A percentile compares a stretch with the other conserved stretches of the same genome.
These are phyloP conservation scores for Scaptomyza caliginosa DNA, from an alignment of 2,888 invertebrate genomes.

Conservation along the genomic window DNA sequence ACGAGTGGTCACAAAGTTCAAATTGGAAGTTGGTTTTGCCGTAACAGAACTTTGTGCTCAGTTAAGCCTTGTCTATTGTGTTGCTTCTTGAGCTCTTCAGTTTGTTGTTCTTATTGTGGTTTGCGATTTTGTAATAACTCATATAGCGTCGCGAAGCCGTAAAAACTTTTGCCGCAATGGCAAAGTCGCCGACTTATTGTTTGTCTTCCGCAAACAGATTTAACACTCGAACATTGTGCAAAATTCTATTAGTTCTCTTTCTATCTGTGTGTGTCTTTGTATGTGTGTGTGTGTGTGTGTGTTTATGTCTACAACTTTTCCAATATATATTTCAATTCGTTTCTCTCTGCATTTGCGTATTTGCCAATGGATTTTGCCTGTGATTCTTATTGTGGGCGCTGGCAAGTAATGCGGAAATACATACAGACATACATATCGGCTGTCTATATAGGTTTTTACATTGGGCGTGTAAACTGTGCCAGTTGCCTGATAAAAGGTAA, in stretches of 20 bases:
- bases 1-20: constrained; percentile 38
- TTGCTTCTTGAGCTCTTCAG: constrained; percentile 8
- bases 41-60: constrained; percentile 32
- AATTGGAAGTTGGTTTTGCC: constrained; percentile 15
- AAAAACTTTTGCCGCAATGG: constrained; percentile 35
- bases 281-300: neutral
- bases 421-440: constrained; percentile 16
- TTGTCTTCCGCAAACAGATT: constrained; percentile 66
- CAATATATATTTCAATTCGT: constrained; percentile 29
- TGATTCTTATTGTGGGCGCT: constrained; percentile 8
- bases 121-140: constrained; percentile 33
- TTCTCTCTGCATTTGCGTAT: constrained; percentile 26
- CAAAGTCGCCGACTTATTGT: constrained; percentile 17
- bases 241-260: constrained; percentile 22
- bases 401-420: constrained; percentile 54
- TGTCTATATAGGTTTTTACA: neutral
- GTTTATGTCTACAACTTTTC: constrained; percentile 25
- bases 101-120: constrained; percentile 42
- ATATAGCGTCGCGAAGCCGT: constrained; percentile 45
- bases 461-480: constrained; percentile 59
- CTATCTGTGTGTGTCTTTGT: neutral
- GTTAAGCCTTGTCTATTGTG: constrained; percentile 13
- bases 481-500: constrained; percentile 20
- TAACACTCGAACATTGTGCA: constrained; percentile 20
- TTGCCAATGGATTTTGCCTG: constrained; percentile 29